phyloP scores from a whole-genome alignment of 2,888 invertebrate species.

The Campoplex capitator region DNA sequence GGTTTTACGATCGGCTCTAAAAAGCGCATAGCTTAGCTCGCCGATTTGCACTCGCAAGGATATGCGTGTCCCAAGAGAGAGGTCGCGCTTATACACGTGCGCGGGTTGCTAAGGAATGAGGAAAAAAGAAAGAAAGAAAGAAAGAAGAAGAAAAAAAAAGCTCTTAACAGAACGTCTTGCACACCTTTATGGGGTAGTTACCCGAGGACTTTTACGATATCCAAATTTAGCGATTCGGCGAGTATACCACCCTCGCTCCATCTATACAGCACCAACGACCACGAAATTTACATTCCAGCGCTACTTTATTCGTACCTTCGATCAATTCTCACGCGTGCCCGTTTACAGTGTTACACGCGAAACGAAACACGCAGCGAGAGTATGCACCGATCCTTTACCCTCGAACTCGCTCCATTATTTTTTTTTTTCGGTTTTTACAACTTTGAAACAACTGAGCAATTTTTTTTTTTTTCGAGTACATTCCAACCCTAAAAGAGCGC shows the following conservation, averaged over 20 bases:
- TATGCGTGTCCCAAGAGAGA: constrained; percentile 17
- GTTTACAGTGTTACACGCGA: constrained; percentile 5
- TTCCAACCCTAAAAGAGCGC: not conserved
- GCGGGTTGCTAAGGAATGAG: not conserved
- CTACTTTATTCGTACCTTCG: constrained; percentile 51
- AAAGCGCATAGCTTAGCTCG: constrained; percentile 61
- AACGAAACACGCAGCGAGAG: not conserved
- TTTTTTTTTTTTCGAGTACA: not conserved
- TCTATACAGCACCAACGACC: constrained; percentile 26
- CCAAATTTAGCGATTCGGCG: constrained; percentile 70
- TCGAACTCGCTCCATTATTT: not conserved
- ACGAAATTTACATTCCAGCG: constrained; percentile 61
- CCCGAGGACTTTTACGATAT: constrained; percentile 71
- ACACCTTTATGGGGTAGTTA: constrained; percentile 71
- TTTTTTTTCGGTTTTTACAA: not conserved
- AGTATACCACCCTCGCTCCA: constrained; percentile 47
- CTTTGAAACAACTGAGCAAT: not conserved
- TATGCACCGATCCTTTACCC: not conserved
- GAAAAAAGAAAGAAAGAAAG: not conserved
- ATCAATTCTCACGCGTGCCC: constrained; percentile 23
- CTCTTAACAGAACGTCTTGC: constrained; percentile 28
- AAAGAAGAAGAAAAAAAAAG: constrained; percentile 10
- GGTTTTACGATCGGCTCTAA: constrained; percentile 69
- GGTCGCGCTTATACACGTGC: constrained; percentile 33
- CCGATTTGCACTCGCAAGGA: constrained; percentile 34